Conservation (phyloP, 2,113 vertebrate species). For the Sapayoa aenigma region DNA sequence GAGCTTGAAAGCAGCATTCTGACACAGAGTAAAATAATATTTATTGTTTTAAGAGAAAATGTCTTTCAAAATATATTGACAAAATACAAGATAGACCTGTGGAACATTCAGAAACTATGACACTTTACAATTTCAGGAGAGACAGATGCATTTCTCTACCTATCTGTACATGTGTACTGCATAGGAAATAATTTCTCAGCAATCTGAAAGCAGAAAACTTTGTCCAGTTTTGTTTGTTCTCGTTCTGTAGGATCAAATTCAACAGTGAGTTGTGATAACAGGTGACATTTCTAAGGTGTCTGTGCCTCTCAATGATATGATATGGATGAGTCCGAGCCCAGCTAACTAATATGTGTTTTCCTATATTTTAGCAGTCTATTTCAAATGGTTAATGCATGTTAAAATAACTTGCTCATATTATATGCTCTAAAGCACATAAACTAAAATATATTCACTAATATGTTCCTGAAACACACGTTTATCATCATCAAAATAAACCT, state of each 20-base stretch:
- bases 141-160: background rate
- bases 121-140: background rate
- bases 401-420: background rate
- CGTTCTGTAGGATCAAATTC: background rate
- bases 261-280: background rate
- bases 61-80: background rate
- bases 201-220: background rate
- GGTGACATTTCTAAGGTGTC: background rate
- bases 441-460: background rate
- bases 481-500: background rate
- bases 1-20: background rate
- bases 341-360: background rate
- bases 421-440: background rate
- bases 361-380: background rate
- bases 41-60: background rate
- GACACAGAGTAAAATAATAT: background rate
- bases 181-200: background rate
- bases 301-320: background rate
- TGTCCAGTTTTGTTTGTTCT: background rate
- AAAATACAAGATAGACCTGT: background rate
- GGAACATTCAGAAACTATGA: background rate
- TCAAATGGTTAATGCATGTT: background rate
- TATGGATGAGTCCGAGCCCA: background rate
- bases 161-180: rapidly evolving
- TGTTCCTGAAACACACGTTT: background rate